Evolutionary conservation across 2,113 vertebrate genomes (phyloP).

Genomic region (Halcyon malimbica): DNA sequence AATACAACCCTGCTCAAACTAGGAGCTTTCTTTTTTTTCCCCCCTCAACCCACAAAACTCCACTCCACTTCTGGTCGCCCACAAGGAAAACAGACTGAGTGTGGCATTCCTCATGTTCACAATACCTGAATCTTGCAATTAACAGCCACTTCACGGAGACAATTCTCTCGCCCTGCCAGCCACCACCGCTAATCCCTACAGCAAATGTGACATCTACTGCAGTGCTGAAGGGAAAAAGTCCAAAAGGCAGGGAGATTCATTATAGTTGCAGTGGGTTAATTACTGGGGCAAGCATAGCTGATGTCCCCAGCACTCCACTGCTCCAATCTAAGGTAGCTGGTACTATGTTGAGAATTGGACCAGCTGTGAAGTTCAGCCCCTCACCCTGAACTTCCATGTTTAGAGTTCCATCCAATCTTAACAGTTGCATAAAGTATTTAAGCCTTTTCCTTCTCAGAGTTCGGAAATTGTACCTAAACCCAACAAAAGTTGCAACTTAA

Average conservation of each 20-base stretch:
- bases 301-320: background rate
- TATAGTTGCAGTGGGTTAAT: background rate
- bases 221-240: background rate
- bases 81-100: background rate
- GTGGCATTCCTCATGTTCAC: background rate
- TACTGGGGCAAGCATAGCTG: background rate
- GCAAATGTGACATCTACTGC: background rate
- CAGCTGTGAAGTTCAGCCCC: background rate
- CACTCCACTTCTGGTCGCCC: background rate
- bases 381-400: background rate
- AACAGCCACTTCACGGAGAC: background rate
- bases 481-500: background rate
- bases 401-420: background rate
- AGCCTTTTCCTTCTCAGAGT: background rate
- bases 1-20: background rate
- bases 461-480: background rate
- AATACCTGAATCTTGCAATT: background rate
- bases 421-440: background rate
- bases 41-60: background rate
- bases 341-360: background rate
- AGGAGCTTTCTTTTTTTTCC: background rate
- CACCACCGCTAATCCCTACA: background rate
- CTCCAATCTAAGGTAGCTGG: background rate
- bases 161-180: background rate
- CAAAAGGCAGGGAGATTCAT: background rate